Evolutionary conservation across 2,888 invertebrate species (phyloP).

Genomic region (Meliscaeva auricollis): DNA sequence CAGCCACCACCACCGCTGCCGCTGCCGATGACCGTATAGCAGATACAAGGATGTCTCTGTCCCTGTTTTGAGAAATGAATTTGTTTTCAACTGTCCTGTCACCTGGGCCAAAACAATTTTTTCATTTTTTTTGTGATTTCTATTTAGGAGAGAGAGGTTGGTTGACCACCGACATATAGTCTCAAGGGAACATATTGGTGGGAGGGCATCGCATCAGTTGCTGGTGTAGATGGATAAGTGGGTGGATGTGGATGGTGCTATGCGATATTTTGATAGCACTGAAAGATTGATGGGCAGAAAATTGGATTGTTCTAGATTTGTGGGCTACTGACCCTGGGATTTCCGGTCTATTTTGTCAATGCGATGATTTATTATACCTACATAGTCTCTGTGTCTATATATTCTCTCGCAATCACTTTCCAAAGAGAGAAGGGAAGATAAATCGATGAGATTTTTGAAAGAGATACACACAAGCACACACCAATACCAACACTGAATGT

Average conservation of each 20-base stretch:
- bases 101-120: slow-evolving; percentile 40
- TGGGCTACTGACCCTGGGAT: slow-evolving; percentile 55
- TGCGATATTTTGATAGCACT: slow-evolving; percentile 41
- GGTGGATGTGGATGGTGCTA: slow-evolving; percentile 14
- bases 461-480: slow-evolving; percentile 1
- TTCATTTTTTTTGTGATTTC: slow-evolving; percentile 16
- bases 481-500: background rate
- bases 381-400: background rate
- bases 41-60: slow-evolving; percentile 65
- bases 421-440: background rate
- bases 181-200: slow-evolving; percentile 3
- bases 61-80: slow-evolving; percentile 60
- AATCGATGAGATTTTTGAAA: slow-evolving; percentile 45
- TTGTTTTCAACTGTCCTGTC: slow-evolving; percentile 71
- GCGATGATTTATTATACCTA: slow-evolving; percentile 61
- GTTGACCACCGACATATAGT: slow-evolving; percentile 12
- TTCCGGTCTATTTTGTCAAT: slow-evolving; percentile 56
- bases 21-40: slow-evolving; percentile 37
- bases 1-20: background rate
- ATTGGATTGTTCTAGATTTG: slow-evolving; percentile 73
- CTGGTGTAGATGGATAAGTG: background rate
- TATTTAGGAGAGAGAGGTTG: background rate
- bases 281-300: slow-evolving; percentile 72
- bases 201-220: too few relatives aligned
- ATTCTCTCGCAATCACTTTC: background rate